Conservation (phyloP, 2,113 vertebrate species). For the Melospiza melodia region DNA sequence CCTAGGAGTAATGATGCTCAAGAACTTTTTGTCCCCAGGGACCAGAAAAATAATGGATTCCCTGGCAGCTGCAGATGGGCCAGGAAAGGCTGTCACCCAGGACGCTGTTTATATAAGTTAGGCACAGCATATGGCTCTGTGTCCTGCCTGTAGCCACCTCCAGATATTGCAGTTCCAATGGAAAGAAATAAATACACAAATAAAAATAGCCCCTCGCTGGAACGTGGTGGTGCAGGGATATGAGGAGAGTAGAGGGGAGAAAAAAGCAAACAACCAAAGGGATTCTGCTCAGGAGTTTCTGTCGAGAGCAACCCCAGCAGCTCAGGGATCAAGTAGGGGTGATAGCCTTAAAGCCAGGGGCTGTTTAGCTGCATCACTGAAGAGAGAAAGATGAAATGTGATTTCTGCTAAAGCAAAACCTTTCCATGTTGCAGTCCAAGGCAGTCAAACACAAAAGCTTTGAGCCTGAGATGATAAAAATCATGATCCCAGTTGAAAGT, state of each 20-base stretch:
- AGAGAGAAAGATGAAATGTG: slow-evolving; percentile 34
- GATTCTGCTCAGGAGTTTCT: not conserved
- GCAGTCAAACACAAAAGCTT: not conserved
- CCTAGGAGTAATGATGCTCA: slow-evolving; percentile 92
- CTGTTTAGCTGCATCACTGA: not conserved
- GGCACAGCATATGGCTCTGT: slow-evolving; percentile 69
- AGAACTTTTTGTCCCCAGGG: slow-evolving; percentile 86
- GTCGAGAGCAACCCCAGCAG: not conserved
- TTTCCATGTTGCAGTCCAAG: not conserved
- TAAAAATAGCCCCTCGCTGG: not conserved
- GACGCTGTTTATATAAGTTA: slow-evolving; percentile 80
- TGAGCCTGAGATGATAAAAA: slow-evolving; percentile 20
- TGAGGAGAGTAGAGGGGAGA: not conserved
- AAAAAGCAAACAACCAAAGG: not conserved
- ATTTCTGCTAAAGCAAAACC: slow-evolving; percentile 12
- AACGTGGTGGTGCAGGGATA: not conserved
- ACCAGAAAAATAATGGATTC: slow-evolving; percentile 90
- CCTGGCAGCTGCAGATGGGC: slow-evolving; percentile 83
- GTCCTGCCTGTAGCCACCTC: slow-evolving; percentile 59
- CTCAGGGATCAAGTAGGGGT: not conserved
- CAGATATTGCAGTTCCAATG: slow-evolving; percentile 55
- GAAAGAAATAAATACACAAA: slow-evolving; percentile 36
- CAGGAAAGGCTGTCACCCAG: slow-evolving; percentile 80
- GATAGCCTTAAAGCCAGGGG: slow-evolving; percentile 28
- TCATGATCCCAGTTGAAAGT: not conserved